Evolutionary conservation across 2,113 vertebrate genomes (phyloP).

Genomic region (Daboia siamensis): DNA sequence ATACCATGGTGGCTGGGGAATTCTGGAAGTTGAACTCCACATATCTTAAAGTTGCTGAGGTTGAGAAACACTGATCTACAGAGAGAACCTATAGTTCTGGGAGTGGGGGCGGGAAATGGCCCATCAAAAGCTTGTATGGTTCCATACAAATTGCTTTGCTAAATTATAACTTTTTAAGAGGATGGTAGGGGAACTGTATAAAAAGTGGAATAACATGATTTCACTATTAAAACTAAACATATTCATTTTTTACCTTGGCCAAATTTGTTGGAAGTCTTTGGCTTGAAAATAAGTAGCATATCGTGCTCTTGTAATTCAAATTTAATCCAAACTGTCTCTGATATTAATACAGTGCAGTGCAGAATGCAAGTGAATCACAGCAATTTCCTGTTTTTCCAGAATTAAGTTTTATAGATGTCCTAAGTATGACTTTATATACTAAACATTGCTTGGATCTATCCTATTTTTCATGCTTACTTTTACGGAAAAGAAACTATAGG

Average conservation of each 20-base stretch:
- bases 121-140: neutral
- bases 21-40: neutral
- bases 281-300: neutral
- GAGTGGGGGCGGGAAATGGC: neutral
- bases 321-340: neutral
- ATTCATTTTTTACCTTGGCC: neutral
- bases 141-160: neutral
- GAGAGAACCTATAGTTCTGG: neutral
- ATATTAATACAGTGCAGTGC: neutral
- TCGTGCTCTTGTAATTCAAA: neutral
- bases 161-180: neutral
- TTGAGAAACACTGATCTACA: neutral
- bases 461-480: neutral
- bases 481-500: accelerated
- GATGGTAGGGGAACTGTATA: neutral
- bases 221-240: neutral
- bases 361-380: neutral
- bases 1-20: neutral
- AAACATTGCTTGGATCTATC: slow-evolving; percentile 1
- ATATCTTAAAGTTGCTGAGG: neutral
- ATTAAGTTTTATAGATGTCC: neutral
- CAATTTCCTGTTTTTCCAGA: neutral
- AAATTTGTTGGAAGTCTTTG: neutral
- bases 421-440: neutral
- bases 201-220: neutral